phyloP scores from a whole-genome alignment of 2,797 vertebrate species.

The Coilia nasus region DNA sequence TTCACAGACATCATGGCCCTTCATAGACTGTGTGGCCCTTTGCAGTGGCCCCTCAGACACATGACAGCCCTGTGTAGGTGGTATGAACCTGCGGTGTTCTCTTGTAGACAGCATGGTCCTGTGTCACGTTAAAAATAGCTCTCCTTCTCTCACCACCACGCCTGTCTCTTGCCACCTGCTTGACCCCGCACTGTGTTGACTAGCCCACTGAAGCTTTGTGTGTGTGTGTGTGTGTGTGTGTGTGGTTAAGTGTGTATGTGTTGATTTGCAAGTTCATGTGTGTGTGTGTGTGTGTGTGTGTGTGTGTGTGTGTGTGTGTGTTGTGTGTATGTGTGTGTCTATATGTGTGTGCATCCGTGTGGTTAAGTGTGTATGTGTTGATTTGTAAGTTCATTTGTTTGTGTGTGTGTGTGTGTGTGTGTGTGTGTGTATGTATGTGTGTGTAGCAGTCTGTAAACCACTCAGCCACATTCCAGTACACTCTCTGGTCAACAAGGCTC shows the following conservation, averaged over 20 bases:
- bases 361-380: neutral
- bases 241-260: neutral
- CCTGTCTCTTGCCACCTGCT: neutral
- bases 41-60: no score
- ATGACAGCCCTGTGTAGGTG: no score
- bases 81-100: neutral
- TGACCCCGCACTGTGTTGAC: neutral
- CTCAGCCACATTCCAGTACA: constrained; percentile 11
- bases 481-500: neutral
- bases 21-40: no score
- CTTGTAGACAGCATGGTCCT: neutral
- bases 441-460: neutral
- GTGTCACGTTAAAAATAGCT: neutral
- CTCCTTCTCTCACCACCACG: neutral
- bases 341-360: neutral
- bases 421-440: neutral
- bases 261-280: neutral
- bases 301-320: neutral
- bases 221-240: neutral
- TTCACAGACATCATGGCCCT: neutral
- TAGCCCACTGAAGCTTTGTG: neutral
- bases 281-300: neutral
- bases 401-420: neutral
- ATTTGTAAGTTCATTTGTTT: neutral
- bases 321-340: neutral